Evolutionary conservation across 1,140 invertebrate genomes (phyloP).

Genomic region (Drosophila subpulchrella): DNA sequence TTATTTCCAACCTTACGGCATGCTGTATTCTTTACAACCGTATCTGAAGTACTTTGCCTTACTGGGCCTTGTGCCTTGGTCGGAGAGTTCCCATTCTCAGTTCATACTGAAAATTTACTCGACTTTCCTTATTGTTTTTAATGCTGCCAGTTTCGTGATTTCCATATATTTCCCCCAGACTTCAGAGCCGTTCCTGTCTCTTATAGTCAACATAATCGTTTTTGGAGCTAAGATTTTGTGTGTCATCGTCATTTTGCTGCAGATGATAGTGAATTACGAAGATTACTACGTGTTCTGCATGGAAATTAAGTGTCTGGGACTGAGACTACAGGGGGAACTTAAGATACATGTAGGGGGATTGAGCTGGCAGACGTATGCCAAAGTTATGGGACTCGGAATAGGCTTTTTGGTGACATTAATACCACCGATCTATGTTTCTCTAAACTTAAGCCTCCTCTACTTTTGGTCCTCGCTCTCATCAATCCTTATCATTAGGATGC

Average conservation of each 20-base stretch:
- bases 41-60: constrained; percentile 63
- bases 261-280: constrained; percentile 46
- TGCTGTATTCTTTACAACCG: constrained; percentile 55
- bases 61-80: constrained; percentile 58
- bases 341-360: constrained; percentile 7
- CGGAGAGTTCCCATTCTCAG: constrained; percentile 17
- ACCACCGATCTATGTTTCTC: constrained; percentile 15
- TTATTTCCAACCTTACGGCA: constrained; percentile 3
- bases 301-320: constrained; percentile 26
- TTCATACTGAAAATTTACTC: constrained; percentile 46
- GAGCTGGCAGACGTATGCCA: constrained; percentile 20
- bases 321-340: constrained; percentile 47
- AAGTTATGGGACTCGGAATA: constrained; percentile 34
- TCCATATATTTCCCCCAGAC: neutral
- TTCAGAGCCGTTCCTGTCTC: constrained; percentile 27
- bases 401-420: constrained; percentile 16
- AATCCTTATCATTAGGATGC: constrained; percentile 42
- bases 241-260: constrained; percentile 48
- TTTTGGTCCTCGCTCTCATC: constrained; percentile 59
- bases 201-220: constrained; percentile 59
- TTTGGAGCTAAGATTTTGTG: constrained; percentile 51
- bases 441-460: constrained; percentile 18
- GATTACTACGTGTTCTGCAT: constrained; percentile 50
- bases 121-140: constrained; percentile 19
- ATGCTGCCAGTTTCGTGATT: constrained; percentile 17